Evolutionary conservation across 2,113 vertebrate genomes (phyloP).

Genomic region (Leucoraja erinaceus): DNA sequence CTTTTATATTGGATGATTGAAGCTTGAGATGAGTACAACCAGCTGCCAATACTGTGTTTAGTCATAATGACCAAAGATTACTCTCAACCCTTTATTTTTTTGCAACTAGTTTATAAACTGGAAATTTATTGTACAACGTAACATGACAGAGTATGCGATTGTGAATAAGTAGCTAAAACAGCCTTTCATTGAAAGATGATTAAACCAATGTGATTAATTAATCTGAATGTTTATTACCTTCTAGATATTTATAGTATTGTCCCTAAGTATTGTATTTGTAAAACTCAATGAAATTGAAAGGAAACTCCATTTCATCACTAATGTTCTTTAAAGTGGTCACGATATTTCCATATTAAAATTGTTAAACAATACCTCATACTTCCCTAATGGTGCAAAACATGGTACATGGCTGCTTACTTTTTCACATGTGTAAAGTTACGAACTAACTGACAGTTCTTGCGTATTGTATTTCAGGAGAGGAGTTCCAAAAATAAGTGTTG

Average conservation of each 20-base stretch:
- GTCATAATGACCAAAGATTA: neutral
- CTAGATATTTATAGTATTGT: neutral
- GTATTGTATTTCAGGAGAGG: neutral
- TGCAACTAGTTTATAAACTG: neutral
- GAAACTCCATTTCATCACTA: conserved; percentile 9
- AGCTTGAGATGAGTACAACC: no score
- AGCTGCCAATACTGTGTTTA: no score
- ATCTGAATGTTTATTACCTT: neutral
- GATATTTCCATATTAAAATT: conserved; percentile 3
- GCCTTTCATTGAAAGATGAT: conserved; percentile 30
- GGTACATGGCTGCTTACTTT: neutral
- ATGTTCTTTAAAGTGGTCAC: conserved; percentile 21
- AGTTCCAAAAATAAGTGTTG: neutral
- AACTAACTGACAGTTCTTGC: conserved; percentile 23
- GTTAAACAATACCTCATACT: conserved; percentile 34
- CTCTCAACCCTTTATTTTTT: neutral
- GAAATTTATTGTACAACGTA: neutral
- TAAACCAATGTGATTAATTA: neutral
- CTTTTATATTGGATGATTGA: no score
- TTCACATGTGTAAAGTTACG: conserved; percentile 29
- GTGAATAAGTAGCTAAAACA: neutral
- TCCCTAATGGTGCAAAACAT: conserved; percentile 22
- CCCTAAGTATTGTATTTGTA: conserved; percentile 31
- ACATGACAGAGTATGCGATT: neutral
- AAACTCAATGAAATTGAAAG: conserved; percentile 21